phyloP scores from a whole-genome alignment of 2,888 invertebrate genomes.

The Catocala sponsa region DNA sequence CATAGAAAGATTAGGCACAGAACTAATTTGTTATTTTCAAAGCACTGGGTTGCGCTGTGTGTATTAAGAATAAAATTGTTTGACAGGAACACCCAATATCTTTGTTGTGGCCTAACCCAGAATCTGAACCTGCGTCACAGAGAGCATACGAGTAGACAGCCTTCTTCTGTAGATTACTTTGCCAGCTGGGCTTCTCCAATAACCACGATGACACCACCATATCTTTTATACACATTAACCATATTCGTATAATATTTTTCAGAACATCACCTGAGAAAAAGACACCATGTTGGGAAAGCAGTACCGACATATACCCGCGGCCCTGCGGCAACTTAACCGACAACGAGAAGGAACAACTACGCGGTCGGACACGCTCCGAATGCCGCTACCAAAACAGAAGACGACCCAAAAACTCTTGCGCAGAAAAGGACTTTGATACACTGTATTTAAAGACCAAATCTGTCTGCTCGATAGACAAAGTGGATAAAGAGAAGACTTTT shows the following conservation, averaged over 20 bases:
- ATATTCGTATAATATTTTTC: constrained; percentile 38
- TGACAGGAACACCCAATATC: no score
- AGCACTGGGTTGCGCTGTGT: no score
- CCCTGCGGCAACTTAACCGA: constrained; percentile 95
- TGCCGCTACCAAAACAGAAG: constrained; percentile 87
- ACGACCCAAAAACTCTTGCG: constrained; percentile 82
- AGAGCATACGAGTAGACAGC: no score
- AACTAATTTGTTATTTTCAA: no score
- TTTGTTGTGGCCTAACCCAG: no score
- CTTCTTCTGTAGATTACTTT: no score
- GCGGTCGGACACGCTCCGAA: constrained; percentile 91
- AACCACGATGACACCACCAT: no score
- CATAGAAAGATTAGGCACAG: no score
- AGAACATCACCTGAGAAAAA: constrained; percentile 87
- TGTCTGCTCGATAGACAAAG: constrained; percentile 68
- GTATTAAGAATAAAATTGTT: no score
- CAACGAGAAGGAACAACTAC: constrained; percentile 91
- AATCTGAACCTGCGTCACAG: no score
- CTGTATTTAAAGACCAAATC: constrained; percentile 89
- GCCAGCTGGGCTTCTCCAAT: no score
- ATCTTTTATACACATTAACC: background rate
- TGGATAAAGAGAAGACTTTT: constrained; percentile 59
- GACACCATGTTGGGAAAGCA: constrained; percentile 94
- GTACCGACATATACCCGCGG: constrained; percentile 93
- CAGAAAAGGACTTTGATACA: constrained; percentile 92